Evolutionary conservation across 92 coral and sea anemone species (phyloP).

Genomic region (Zoanthus sansibaricus): DNA sequence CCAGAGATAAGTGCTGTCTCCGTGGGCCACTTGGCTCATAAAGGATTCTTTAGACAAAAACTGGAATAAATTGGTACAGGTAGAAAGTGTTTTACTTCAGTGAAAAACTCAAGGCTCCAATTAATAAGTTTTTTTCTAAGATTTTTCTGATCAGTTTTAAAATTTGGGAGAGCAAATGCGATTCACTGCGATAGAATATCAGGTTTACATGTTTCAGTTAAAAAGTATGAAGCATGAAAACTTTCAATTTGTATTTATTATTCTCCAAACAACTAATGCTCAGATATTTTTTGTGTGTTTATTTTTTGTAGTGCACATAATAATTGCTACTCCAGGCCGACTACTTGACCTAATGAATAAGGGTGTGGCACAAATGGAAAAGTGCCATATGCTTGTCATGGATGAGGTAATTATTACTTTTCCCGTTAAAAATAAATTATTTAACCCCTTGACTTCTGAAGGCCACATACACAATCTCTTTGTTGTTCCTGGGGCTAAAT

Average conservation of each 20-base stretch:
- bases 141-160: neutral
- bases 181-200: no score
- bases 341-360: slow-evolving; percentile 90
- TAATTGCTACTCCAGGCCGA: slow-evolving; percentile 97
- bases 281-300: neutral
- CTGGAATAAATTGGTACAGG: no score
- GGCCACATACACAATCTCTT: no score
- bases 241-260: no score
- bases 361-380: slow-evolving; percentile 88
- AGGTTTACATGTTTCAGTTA: no score
- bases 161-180: neutral
- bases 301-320: slow-evolving; percentile 78
- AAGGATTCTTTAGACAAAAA: no score
- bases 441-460: neutral
- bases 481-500: no score
- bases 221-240: neutral
- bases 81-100: no score
- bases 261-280: no score
- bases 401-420: slow-evolving; percentile 82
- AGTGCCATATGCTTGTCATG: slow-evolving; percentile 94
- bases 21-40: no score
- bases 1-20: no score
- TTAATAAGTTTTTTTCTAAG: no score
- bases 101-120: neutral
- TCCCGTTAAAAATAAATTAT: neutral